Evolutionary conservation across 2,888 invertebrate species (phyloP), one percentile per base, ranked within the genome.

Genomic region (Masnerella sp.): DNA sequence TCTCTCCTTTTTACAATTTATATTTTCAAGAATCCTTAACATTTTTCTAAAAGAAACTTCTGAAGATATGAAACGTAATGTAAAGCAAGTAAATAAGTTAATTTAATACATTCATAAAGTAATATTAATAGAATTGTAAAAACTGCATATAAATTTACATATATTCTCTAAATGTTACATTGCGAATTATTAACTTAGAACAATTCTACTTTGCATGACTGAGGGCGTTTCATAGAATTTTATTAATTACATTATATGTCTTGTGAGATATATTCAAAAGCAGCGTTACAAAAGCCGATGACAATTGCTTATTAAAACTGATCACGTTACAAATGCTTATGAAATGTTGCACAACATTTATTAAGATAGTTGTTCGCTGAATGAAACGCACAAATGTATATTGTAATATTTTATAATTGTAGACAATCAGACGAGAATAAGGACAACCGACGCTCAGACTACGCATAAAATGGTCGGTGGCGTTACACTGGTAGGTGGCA

Each of bases 401-500:
- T 38, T 58, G 18, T n/a, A n/a, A 34, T 54, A 22, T 38, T 64
- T 32, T 34, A 36, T 56, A 18, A 47, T 69, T 77, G n/a, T 61
- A 87, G 86, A 80, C 71, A 80, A 85, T 64, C 86, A 86, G 67
- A 81, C 86, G 34, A 86, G 87, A 79, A 83, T 87, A 79, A 83
- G 87, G 73, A 77, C 86, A 28, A 81, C 82, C 3, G 87, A 87
- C 22, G 77, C 85, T 40, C 88, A 87, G 73, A 82, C 84, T 5
- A 84, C 88, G 22, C 87, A 88, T 80, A 88, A 88, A 79, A 87
- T 88, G 87, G 85, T 88, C 30, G 83, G 88, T 4, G 86, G 87
- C n/a, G 85, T 87, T 34, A 84, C 88, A 11, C 68, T 87, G 15
- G 85, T 87, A 32, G 86, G 87, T 42, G 84, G 87, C 17, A 84